A percentile compares a stretch with the other conserved stretches of the same genome.
phyloP scores from a whole-genome alignment of 2,888 invertebrate genomes.

The Mechanitis mazaeus region DNA sequence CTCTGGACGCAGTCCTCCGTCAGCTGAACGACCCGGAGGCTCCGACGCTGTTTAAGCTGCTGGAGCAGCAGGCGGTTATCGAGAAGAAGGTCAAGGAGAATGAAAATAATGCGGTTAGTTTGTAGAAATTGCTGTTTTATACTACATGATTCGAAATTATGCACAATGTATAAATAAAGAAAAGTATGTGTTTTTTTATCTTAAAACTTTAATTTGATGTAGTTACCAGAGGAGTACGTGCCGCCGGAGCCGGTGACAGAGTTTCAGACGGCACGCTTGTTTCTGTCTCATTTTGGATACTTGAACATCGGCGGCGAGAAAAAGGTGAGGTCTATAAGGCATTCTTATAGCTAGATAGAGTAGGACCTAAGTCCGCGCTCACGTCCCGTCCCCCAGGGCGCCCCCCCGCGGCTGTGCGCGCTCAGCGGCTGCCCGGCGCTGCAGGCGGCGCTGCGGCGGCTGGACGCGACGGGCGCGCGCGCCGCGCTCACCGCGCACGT shows the following conservation, averaged over 20 bases:
- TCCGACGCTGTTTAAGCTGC: slow-evolving; percentile 81
- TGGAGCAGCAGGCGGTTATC: slow-evolving; percentile 81
- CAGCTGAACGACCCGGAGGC: slow-evolving; percentile 76
- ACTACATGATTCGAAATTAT: no score
- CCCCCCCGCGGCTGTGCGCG: slow-evolving; percentile 78
- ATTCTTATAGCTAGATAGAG: no score
- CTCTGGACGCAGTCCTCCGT: slow-evolving; percentile 86
- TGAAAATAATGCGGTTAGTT: slow-evolving; percentile 55
- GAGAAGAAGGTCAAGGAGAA: slow-evolving; percentile 74
- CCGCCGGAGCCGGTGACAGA: slow-evolving; percentile 91
- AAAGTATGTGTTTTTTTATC: no score
- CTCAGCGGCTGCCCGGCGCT: slow-evolving; percentile 83
- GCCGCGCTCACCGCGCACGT: slow-evolving; percentile 95
- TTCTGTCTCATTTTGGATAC: slow-evolving; percentile 97
- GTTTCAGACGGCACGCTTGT: slow-evolving; percentile 95
- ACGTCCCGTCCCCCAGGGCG: slow-evolving; percentile 37
- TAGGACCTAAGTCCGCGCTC: no score
- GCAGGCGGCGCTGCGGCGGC: slow-evolving; percentile 84
- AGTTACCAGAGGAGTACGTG: slow-evolving; percentile 82
- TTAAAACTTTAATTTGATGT: neutral
- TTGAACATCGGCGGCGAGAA: slow-evolving; percentile 78
- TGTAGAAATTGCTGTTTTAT: no score
- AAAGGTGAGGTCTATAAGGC: slow-evolving; percentile 43
- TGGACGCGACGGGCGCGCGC: slow-evolving; percentile 92
- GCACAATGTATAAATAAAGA: no score